Percentiles rank a stretch among this genome's conserved stretches.
Evolutionary conservation across 2,797 vertebrate genomes (phyloP).

Genomic region (Erethizon dorsatum): DNA sequence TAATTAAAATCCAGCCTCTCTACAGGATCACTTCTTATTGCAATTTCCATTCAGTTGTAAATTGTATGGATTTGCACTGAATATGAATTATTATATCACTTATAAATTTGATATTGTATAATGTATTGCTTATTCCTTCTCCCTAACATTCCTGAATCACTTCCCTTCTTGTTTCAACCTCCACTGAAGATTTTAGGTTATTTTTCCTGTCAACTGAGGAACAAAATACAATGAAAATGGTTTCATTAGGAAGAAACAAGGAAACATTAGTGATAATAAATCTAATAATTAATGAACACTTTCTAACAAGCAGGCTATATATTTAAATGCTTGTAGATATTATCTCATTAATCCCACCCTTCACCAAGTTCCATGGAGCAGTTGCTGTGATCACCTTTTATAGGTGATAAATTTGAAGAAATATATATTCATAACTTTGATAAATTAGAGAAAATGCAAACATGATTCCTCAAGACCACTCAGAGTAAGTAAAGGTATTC

Average conservation of each 20-base stretch:
- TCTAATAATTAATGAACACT: not conserved
- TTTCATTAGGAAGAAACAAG: not conserved
- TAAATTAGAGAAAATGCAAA: not conserved
- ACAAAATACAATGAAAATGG: not conserved
- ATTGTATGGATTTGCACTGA: not conserved
- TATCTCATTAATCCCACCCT: not conserved
- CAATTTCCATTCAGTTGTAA: not conserved
- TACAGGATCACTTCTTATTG: not conserved
- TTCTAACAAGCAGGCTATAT: not conserved
- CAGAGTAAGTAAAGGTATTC: not conserved
- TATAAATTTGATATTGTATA: not conserved
- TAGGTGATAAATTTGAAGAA: not conserved
- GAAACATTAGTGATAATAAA: not conserved
- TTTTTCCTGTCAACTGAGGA: not conserved
- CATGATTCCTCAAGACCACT: not conserved
- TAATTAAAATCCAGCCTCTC: not conserved
- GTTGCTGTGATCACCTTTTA: not conserved
- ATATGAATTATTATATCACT: not conserved
- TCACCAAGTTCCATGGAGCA: not conserved
- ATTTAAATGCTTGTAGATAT: not conserved
- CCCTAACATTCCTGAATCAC: rapidly evolving
- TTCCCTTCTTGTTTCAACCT: not conserved
- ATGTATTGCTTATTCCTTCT: not conserved
- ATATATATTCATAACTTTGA: not conserved
- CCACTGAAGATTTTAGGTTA: not conserved